Evolutionary conservation across 2,797 vertebrate species (phyloP).

Genomic region (Dipus sagitta): DNA sequence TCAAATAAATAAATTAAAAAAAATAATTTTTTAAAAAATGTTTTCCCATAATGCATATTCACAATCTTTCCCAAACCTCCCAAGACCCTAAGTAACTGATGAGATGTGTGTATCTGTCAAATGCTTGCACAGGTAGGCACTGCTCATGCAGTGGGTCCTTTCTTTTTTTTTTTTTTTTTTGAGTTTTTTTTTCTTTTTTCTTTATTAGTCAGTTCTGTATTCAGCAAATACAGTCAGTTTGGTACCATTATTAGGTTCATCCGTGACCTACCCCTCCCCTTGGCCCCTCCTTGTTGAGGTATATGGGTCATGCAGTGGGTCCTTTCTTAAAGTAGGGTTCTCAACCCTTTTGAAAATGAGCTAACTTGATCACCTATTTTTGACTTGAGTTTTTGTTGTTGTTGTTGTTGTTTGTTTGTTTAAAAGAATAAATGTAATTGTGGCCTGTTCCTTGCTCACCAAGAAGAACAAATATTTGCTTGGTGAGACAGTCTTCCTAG

Average conservation of each 20-base stretch:
- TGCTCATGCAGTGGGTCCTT: no score
- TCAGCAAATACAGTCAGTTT: no score
- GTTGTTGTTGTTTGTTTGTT: no score
- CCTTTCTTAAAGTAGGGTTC: neutral
- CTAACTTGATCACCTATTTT: neutral
- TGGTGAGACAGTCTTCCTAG: conserved; percentile 13
- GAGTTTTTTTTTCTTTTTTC: no score
- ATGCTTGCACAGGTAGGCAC: no score
- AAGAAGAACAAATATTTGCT: conserved; percentile 55
- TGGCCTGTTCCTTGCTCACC: neutral
- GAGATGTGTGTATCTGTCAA: neutral
- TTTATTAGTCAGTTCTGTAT: no score
- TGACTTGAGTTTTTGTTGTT: conserved; percentile 35
- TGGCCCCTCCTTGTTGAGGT: no score
- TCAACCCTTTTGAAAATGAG: conserved; percentile 7
- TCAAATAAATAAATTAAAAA: no score
- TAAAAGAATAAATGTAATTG: neutral
- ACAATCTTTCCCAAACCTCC: neutral
- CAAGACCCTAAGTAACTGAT: conserved; percentile 8
- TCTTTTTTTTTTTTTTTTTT: no score
- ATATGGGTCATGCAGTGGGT: neutral
- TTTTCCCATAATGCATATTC: neutral
- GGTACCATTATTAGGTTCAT: no score
- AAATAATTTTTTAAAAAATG: no score
- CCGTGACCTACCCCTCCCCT: no score